Percentiles rank a stretch among this genome's conserved stretches.
Evolutionary conservation across 1,140 invertebrate species (phyloP).

Genomic region (Eurytemora carolleeae): DNA sequence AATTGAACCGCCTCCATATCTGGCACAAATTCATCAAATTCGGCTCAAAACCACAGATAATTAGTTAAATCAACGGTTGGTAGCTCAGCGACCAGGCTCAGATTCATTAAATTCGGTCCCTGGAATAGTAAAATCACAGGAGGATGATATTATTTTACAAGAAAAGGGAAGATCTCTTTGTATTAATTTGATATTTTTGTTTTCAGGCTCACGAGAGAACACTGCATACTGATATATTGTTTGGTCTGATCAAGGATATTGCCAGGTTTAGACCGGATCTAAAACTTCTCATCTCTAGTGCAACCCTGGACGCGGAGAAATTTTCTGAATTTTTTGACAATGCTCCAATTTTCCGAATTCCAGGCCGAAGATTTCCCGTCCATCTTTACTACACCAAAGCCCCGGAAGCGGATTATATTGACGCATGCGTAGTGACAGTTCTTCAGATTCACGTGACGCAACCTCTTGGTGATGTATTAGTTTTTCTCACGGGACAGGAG

Average conservation of each 20-base stretch:
- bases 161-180: too few species aligned
- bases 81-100: too few species aligned
- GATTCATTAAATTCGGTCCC: too few species aligned
- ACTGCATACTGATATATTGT: conserved; percentile 91
- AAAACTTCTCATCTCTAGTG: conserved; percentile 90
- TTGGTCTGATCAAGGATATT: conserved; percentile 96
- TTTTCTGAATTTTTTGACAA: conserved; percentile 97
- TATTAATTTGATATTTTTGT: background rate
- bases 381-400: conserved; percentile 98
- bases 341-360: conserved; percentile 92
- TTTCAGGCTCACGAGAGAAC: conserved; percentile 79
- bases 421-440: conserved; percentile 87
- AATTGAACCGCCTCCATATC: too few species aligned
- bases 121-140: too few species aligned
- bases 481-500: conserved; percentile 83
- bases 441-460: conserved; percentile 95
- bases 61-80: too few species aligned
- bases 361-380: conserved; percentile 57
- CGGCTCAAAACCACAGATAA: too few species aligned
- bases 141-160: too few species aligned
- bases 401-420: conserved; percentile 93
- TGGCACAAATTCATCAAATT: too few species aligned
- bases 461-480: conserved; percentile 79
- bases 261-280: conserved; percentile 78
- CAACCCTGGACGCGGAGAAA: conserved; percentile 92